Percentiles rank a stretch among this genome's conserved stretches.
phyloP scores from a whole-genome alignment of 1,140 invertebrate genomes.

The Adoxophyes honmai region DNA sequence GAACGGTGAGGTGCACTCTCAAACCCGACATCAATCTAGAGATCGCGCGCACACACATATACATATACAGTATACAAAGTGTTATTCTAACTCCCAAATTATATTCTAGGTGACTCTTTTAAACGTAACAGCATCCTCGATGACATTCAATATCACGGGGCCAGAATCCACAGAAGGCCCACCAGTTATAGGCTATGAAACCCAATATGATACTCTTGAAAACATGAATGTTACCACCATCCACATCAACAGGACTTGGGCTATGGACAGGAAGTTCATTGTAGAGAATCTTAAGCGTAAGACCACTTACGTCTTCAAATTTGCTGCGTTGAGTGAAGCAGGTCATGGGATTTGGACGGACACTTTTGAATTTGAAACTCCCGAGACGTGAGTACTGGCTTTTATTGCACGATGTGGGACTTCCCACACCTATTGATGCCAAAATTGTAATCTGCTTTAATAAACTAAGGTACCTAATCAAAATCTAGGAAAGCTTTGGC shows the following conservation, averaged over 20 bases:
- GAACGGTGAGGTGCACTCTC: no score
- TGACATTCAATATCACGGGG: slow-evolving; percentile 41
- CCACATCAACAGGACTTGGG: slow-evolving; percentile 58
- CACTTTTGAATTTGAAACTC: slow-evolving; percentile 40
- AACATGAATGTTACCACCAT: slow-evolving; percentile 55
- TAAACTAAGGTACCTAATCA: no score
- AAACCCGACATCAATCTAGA: no score
- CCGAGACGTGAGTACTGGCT: slow-evolving; percentile 48
- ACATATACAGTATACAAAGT: no score
- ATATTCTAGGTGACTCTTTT: slow-evolving; percentile 32
- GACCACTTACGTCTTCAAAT: slow-evolving; percentile 53
- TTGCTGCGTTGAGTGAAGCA: slow-evolving; percentile 56
- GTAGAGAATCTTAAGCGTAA: slow-evolving; percentile 51
- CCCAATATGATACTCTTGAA: slow-evolving; percentile 50
- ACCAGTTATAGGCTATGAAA: slow-evolving; percentile 41
- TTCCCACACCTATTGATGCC: no score
- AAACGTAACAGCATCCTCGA: slow-evolving; percentile 43
- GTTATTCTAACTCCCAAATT: no score
- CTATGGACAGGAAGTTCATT: slow-evolving; percentile 40
- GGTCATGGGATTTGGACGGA: slow-evolving; percentile 48
- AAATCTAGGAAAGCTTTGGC: no score
- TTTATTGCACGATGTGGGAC: no score
- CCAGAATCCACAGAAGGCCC: slow-evolving; percentile 38
- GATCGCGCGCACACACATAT: no score
- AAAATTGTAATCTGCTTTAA: no score